Evolutionary conservation across 2,888 invertebrate genomes (phyloP).

Genomic region (Cosmia trapezina): DNA sequence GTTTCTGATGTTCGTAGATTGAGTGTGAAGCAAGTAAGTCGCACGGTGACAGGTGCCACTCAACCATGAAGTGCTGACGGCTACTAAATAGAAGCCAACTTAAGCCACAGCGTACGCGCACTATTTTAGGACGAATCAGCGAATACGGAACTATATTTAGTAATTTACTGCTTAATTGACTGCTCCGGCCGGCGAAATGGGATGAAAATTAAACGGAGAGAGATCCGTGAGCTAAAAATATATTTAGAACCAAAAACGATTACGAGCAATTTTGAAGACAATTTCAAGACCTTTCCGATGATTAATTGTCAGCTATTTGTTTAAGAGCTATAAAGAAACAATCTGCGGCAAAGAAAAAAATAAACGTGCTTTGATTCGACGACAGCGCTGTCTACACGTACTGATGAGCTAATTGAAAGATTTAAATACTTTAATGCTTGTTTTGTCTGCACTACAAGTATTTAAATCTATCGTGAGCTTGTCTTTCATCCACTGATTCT

Average conservation of each 20-base stretch:
- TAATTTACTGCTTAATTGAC: conserved; percentile 55
- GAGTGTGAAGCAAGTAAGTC: conserved; percentile 75
- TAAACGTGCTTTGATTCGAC: conserved; percentile 57
- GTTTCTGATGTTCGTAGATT: conserved; percentile 76
- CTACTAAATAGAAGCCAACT: conserved; percentile 66
- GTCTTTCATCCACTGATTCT: conserved; percentile 27
- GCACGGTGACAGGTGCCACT: conserved; percentile 76
- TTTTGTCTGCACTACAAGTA: conserved; percentile 45
- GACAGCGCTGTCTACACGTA: conserved; percentile 67
- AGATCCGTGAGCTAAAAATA: conserved; percentile 22
- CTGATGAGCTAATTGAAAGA: conserved; percentile 62
- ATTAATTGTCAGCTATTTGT: conserved; percentile 29
- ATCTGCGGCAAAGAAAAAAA: conserved; percentile 37
- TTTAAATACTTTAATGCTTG: conserved; percentile 53
- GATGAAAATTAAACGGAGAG: conserved; percentile 2
- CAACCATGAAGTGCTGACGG: conserved; percentile 69
- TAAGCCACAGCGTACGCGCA: conserved; percentile 58
- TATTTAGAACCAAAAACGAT: conserved; percentile 3
- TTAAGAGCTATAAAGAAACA: conserved; percentile 24
- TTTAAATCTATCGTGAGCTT: conserved; percentile 27
- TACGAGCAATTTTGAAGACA: conserved; percentile 10
- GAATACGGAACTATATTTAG: conserved; percentile 36
- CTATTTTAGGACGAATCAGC: conserved; percentile 59
- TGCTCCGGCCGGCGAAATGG: conserved; percentile 21
- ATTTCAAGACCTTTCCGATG: conserved; percentile 10